Conservation (phyloP, 2,113 vertebrate genomes). For the Myiozetetes cayanensis region DNA sequence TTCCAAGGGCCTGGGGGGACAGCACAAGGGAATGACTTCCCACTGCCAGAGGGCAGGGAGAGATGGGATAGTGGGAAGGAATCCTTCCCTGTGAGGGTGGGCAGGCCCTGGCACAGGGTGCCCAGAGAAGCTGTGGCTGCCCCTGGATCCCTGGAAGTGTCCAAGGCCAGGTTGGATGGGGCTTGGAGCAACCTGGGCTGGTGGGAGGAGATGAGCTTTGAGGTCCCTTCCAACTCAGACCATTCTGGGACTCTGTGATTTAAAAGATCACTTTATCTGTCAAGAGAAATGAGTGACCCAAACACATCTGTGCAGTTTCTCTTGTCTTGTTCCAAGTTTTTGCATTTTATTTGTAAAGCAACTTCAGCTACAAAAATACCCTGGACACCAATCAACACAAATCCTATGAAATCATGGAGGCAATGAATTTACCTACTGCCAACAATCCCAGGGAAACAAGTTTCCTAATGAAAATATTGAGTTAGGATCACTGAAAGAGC, state of each 20-base stretch:
- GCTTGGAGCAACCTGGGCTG: neutral
- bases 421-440: neutral
- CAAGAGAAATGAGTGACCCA: neutral
- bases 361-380: neutral
- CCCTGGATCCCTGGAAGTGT: neutral
- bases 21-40: neutral
- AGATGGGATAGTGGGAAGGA: neutral
- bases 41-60: fast-evolving
- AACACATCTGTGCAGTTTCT: neutral
- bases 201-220: neutral
- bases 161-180: neutral
- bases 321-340: neutral
- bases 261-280: neutral
- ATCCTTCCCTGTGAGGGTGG: neutral
- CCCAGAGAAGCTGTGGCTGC: neutral
- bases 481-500: neutral
- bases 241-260: neutral
- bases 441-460: neutral
- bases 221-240: neutral
- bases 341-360: neutral
- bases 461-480: neutral
- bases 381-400: neutral
- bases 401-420: neutral
- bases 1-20: neutral
- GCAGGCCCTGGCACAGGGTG: neutral